These are phyloP conservation scores for Clunio marinus DNA, from an alignment of 2,888 invertebrate genomes.

Conservation along the genomic window DNA sequence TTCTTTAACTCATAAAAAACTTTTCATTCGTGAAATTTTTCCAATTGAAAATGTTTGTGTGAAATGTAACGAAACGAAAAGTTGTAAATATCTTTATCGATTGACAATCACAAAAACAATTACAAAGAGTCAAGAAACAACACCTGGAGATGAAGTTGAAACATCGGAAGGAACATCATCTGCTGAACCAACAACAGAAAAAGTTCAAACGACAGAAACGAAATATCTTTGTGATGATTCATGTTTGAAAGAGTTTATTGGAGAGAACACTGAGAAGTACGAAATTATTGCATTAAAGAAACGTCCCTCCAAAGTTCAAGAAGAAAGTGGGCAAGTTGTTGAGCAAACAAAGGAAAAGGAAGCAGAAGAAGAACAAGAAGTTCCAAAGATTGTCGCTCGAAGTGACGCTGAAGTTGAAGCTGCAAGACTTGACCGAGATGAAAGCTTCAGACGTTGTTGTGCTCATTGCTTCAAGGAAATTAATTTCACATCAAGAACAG, in stretches of 20 bases:
- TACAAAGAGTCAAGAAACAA: slow-evolving; percentile 41
- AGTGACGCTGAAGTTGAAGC: slow-evolving; percentile 58
- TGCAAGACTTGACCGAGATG: slow-evolving; percentile 57
- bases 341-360: background rate
- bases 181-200: slow-evolving; percentile 26
- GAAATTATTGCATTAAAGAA: too few species aligned
- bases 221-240: slow-evolving; percentile 57
- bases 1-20: slow-evolving; percentile 45
- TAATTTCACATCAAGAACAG: slow-evolving; percentile 58
- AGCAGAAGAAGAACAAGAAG: slow-evolving; percentile 43
- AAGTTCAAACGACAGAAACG: slow-evolving; percentile 51
- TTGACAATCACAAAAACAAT: background rate
- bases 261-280: slow-evolving; percentile 51
- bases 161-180: slow-evolving; percentile 54
- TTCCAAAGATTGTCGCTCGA: slow-evolving; percentile 56
- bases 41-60: slow-evolving; percentile 45
- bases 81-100: slow-evolving; percentile 48
- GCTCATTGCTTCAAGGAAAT: slow-evolving; percentile 56
- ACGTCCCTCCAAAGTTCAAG: slow-evolving; percentile 45
- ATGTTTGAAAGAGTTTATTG: slow-evolving; percentile 56
- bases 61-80: slow-evolving; percentile 46
- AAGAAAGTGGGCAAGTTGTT: slow-evolving; percentile 40
- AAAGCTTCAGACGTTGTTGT: slow-evolving; percentile 58
- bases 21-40: slow-evolving; percentile 47
- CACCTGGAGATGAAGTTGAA: slow-evolving; percentile 52